These are phyloP conservation scores for Trissonchulus latispiculum DNA, from an alignment of 2,888 invertebrate genomes.

Conservation along the genomic window DNA sequence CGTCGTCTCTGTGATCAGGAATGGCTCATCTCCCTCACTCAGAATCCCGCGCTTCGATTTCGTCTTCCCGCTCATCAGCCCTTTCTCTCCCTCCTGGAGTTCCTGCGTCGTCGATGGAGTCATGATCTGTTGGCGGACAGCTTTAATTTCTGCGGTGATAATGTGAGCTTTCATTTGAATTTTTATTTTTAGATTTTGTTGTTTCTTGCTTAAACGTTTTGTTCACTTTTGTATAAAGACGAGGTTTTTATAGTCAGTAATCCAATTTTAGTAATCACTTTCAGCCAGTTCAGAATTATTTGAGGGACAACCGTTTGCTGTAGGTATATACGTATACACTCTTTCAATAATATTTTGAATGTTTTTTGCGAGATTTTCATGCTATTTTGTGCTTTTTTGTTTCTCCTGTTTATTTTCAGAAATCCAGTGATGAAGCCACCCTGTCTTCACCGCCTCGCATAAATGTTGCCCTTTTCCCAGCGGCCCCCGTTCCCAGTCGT, in stretches of 20 bases:
- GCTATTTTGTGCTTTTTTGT: no score
- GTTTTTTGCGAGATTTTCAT: no score
- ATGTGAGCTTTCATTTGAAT: no score
- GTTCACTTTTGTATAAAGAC: no score
- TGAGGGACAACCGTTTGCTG: no score
- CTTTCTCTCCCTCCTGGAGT: neutral
- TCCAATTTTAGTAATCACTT: neutral
- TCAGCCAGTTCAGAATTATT: neutral
- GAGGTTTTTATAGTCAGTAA: neutral
- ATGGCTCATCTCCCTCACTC: neutral
- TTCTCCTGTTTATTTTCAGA: no score
- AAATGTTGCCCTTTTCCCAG: neutral
- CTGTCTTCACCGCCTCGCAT: neutral
- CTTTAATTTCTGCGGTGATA: no score
- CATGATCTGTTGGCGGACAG: no score
- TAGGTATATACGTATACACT: no score
- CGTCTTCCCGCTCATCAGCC: neutral
- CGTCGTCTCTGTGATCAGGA: neutral
- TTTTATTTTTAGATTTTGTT: no score
- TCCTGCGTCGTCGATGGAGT: neutral
- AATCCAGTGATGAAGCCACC: no score
- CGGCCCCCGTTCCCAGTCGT: neutral
- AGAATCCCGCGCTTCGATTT: neutral
- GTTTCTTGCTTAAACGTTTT: neutral
- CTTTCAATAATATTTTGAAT: no score